phyloP scores from a whole-genome alignment of 2,888 invertebrate genomes.

The Rhaphigaster nebulosa region DNA sequence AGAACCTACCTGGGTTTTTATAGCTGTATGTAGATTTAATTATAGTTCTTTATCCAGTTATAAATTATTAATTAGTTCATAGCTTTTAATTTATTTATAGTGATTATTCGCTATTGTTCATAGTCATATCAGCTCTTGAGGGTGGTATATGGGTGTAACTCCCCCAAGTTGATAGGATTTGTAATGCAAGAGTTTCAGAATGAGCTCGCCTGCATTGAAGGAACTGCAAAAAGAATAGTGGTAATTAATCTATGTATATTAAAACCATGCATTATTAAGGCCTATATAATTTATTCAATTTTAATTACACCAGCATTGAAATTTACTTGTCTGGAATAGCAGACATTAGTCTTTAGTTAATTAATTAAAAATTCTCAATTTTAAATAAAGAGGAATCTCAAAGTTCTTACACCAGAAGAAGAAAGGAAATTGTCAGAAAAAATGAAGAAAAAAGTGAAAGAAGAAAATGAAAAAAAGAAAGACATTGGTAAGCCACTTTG shows the following conservation, averaged over 20 bases:
- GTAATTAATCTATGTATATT: constrained; percentile 65
- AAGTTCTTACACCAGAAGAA: constrained; percentile 68
- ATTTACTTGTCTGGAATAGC: background rate
- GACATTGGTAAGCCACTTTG: background rate
- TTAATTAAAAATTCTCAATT: background rate
- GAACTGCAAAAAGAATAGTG: constrained; percentile 72
- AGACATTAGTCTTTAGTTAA: background rate
- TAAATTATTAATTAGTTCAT: background rate
- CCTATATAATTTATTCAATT: no score
- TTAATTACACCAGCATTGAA: background rate
- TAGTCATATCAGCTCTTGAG: constrained; percentile 83
- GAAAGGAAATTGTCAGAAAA: constrained; percentile 68
- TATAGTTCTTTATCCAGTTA: background rate
- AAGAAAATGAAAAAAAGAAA: constrained; percentile 70
- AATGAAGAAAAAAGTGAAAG: constrained; percentile 70
- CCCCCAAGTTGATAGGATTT: constrained; percentile 79
- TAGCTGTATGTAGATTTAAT: constrained; percentile 74
- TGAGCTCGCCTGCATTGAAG: constrained; percentile 75
- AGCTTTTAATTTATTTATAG: background rate
- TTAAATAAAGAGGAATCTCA: constrained; percentile 67
- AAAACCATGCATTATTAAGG: no score
- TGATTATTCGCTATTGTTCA: background rate
- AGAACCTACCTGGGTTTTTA: constrained; percentile 92
- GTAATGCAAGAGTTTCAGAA: constrained; percentile 80
- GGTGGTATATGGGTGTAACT: constrained; percentile 86